Conservation (phyloP, 2,113 vertebrate species). For the Sisor rabdophorus region DNA sequence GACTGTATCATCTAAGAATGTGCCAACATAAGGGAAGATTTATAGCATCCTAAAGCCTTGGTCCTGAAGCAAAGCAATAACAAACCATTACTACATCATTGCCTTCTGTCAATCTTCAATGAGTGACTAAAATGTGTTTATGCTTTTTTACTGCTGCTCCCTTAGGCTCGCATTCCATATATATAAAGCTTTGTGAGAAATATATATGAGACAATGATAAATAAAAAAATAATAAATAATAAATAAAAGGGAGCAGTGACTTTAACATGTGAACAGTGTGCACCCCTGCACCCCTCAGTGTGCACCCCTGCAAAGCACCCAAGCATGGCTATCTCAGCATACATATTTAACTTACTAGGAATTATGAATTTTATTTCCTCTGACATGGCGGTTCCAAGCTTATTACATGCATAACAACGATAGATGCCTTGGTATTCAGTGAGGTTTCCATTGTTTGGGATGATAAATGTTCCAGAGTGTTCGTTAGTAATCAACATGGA, state of each 20-base stretch:
- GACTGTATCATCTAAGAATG: conserved; percentile 4
- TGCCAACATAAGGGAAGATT: conserved; percentile 20
- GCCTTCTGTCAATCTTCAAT: conserved; percentile 31
- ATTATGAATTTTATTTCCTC: conserved; percentile 87
- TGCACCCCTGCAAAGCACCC: conserved; percentile 44
- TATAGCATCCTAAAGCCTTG: conserved; percentile 32
- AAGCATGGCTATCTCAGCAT: conserved; percentile 48
- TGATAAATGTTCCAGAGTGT: conserved; percentile 86
- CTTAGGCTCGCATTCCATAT: conserved; percentile 45
- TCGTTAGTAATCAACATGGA: conserved; percentile 72
- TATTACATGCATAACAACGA: conserved; percentile 84
- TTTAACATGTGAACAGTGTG: too few relatives aligned
- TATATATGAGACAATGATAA: conserved; percentile 54
- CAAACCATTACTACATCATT: conserved; percentile 41
- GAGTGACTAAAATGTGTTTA: conserved; percentile 47
- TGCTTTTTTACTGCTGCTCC: conserved; percentile 40
- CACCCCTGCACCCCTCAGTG: too few relatives aligned
- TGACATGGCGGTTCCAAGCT: conserved; percentile 85
- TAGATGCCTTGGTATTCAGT: conserved; percentile 87
- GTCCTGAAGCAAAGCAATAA: conserved; percentile 48
- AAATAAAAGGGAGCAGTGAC: conserved; percentile 50
- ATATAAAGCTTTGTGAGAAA: conserved; percentile 55
- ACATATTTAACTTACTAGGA: conserved; percentile 79
- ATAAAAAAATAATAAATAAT: too few relatives aligned
- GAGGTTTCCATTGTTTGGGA: conserved; percentile 85